Evolutionary conservation across 2,888 invertebrate species (phyloP).

Genomic region (Chalcis sispes): DNA sequence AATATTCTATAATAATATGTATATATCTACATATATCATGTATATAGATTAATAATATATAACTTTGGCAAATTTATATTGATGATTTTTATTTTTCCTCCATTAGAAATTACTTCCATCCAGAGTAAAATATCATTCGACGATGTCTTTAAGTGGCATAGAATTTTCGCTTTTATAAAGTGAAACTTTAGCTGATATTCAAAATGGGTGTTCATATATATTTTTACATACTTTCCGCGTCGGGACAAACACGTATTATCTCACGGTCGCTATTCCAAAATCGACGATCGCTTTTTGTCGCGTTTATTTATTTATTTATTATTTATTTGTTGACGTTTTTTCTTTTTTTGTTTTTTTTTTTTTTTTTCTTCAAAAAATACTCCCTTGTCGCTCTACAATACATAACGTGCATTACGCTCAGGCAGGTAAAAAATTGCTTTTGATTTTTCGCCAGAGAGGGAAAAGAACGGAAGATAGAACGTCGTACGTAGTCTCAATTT

Average conservation of each 20-base stretch:
- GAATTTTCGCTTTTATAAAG: background rate
- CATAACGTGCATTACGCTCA: slow-evolving; percentile 11
- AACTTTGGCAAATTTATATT: slow-evolving; percentile 46
- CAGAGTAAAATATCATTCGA: too few species aligned
- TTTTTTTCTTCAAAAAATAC: slow-evolving; percentile 14
- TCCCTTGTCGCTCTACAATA: background rate
- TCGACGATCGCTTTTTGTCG: background rate
- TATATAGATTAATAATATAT: slow-evolving; percentile 29
- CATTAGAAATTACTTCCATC: background rate
- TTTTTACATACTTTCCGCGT: background rate
- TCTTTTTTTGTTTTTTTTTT: background rate
- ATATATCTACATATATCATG: slow-evolving; percentile 24
- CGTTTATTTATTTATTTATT: too few species aligned
- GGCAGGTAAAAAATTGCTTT: slow-evolving; percentile 63
- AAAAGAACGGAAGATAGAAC: slow-evolving; percentile 51
- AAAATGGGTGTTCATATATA: background rate
- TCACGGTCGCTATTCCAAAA: slow-evolving; percentile 44
- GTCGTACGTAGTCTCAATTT: slow-evolving; percentile 55
- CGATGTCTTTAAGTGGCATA: too few species aligned
- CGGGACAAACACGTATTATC: background rate
- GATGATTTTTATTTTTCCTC: background rate
- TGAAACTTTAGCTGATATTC: too few species aligned
- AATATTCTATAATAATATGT: slow-evolving; percentile 37
- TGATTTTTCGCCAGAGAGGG: slow-evolving; percentile 63
- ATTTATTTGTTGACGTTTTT: too few species aligned